Evolutionary conservation across 2,888 invertebrate genomes (phyloP).

Genomic region (Dryobota labecula): DNA sequence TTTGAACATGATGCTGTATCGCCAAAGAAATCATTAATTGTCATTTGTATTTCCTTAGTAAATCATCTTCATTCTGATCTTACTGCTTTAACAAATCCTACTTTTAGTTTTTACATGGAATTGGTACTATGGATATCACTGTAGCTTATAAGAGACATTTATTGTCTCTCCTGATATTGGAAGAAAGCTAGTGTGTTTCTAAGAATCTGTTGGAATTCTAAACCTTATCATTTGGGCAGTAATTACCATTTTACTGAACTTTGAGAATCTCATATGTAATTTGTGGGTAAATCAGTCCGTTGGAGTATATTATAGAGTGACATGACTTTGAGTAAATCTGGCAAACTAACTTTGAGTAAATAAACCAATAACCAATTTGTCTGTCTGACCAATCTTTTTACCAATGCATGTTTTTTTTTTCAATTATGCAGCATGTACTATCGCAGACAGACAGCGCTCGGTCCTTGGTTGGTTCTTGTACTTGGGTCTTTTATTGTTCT

Average conservation of each 20-base stretch:
- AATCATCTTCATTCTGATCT: constrained; percentile 55
- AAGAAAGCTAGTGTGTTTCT: background rate
- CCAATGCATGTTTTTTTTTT: background rate
- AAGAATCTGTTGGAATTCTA: background rate
- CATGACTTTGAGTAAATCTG: background rate
- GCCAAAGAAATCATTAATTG: constrained; percentile 68
- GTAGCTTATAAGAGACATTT: background rate
- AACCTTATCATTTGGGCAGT: background rate
- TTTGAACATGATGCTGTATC: constrained; percentile 66
- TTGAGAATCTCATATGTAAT: background rate
- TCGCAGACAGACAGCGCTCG: too few species aligned
- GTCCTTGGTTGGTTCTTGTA: too few species aligned
- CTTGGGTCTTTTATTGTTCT: too few species aligned
- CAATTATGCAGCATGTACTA: background rate
- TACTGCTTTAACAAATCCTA: constrained; percentile 26
- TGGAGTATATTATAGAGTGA: background rate
- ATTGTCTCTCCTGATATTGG: background rate
- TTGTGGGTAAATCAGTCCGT: background rate
- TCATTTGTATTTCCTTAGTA: constrained; percentile 52
- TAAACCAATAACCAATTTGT: background rate
- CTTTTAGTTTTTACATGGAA: background rate
- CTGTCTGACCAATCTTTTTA: background rate
- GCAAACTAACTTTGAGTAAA: background rate
- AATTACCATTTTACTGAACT: background rate
- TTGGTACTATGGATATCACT: background rate